Conservation (phyloP, 35 echinoderm and acorn worm genomes). For the Stichopus chloronotus region DNA sequence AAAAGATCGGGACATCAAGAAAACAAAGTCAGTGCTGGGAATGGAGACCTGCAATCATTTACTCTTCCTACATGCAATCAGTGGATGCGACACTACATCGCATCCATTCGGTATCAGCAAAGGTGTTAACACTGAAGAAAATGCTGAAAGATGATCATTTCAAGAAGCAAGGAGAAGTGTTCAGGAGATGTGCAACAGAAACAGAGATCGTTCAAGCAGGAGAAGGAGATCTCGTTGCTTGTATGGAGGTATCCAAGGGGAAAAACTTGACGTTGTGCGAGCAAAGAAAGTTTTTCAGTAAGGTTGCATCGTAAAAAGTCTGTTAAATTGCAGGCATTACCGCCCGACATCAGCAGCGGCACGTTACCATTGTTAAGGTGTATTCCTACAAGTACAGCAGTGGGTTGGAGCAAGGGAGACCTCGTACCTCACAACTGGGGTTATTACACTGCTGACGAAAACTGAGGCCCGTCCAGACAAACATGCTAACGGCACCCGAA, state of each 20-base stretch:
- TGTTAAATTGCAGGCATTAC: not conserved
- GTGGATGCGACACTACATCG: constrained; percentile 63
- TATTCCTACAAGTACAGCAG: not conserved
- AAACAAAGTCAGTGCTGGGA: not conserved
- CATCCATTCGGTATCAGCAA: constrained; percentile 37
- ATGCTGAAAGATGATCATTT: not conserved
- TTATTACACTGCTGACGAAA: not conserved
- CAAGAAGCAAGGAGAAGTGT: not conserved
- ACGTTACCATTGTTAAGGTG: not conserved
- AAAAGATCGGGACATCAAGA: not conserved
- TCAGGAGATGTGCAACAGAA: not conserved
- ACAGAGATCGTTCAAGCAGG: not conserved
- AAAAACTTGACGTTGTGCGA: not conserved
- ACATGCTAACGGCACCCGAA: constrained; percentile 37
- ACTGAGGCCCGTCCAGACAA: not conserved
- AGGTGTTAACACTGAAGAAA: constrained; percentile 21
- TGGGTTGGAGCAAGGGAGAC: not conserved
- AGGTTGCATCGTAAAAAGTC: not conserved
- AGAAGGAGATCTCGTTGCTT: not conserved
- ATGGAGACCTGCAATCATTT: not conserved
- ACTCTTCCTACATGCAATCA: constrained; percentile 26
- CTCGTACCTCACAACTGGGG: not conserved
- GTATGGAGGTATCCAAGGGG: not conserved
- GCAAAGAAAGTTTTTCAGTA: not conserved
- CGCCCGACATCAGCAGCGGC: not conserved